Percentiles rank a stretch among this genome's conserved stretches.
phyloP scores from a whole-genome alignment of 2,797 vertebrate species.

The Hephaestus fuliginosus region DNA sequence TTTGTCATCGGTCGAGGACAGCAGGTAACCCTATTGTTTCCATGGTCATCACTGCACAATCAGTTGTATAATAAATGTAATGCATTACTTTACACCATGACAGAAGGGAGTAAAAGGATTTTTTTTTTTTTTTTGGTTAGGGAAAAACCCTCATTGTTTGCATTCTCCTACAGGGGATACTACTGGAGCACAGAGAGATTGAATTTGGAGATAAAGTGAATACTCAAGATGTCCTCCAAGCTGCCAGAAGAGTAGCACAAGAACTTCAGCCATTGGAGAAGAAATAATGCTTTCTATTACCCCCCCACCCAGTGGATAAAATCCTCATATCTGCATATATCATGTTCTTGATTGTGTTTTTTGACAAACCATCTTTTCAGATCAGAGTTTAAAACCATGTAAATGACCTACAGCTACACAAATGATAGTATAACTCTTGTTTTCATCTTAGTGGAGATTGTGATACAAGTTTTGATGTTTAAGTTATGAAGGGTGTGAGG shows the following conservation, averaged over 20 bases:
- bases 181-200: slow-evolving; percentile 93
- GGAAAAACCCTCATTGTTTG: rapidly evolving
- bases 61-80: not conserved
- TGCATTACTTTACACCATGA: not conserved
- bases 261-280: slow-evolving; percentile 46
- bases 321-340: not conserved
- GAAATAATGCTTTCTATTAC: slow-evolving; percentile 42
- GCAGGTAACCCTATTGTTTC: slow-evolving; percentile 83
- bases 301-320: not conserved
- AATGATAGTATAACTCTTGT: not conserved
- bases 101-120: no score
- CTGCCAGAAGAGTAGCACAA: slow-evolving; percentile 84
- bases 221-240: slow-evolving; percentile 86
- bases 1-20: slow-evolving; percentile 90
- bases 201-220: slow-evolving; percentile 95
- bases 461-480: not conserved
- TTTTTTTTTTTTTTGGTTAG: not conserved
- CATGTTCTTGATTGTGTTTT: no score
- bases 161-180: slow-evolving; percentile 86
- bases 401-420: not conserved
- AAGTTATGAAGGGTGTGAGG: not conserved
- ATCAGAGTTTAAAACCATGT: not conserved
- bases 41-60: not conserved
- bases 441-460: not conserved
- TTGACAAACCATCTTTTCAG: not conserved